phyloP scores from a whole-genome alignment of 2,888 invertebrate genomes.

The Nineta flava region DNA sequence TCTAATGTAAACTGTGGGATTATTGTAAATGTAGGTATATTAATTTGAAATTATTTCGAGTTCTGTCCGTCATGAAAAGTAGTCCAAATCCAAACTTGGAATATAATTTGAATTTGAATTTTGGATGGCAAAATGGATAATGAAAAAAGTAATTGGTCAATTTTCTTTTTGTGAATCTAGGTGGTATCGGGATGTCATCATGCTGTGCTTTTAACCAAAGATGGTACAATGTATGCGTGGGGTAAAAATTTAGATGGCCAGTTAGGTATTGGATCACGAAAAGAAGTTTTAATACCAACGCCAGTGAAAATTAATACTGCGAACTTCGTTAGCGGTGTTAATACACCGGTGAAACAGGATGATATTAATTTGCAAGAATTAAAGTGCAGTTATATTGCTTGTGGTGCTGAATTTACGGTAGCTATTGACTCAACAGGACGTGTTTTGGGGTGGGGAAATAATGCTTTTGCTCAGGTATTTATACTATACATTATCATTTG shows the following conservation, averaged over 20 bases:
- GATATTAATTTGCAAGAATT: conserved; percentile 11
- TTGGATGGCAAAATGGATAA: too few species aligned
- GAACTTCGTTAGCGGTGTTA: conserved; percentile 10
- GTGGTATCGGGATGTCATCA: conserved; percentile 69
- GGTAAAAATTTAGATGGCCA: conserved; percentile 85
- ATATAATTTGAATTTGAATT: background rate
- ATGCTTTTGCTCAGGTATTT: conserved; percentile 43
- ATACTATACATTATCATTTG: background rate
- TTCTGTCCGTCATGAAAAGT: background rate
- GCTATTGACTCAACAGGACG: conserved; percentile 48
- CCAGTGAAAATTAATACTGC: conserved; percentile 32
- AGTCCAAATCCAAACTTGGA: background rate
- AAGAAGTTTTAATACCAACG: conserved; percentile 38
- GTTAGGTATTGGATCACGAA: conserved; percentile 56
- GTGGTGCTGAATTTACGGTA: conserved; percentile 65
- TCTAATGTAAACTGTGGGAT: conserved; percentile 4
- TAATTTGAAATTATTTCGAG: too few species aligned
- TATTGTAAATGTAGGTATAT: conserved; percentile 5
- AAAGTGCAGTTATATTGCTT: conserved; percentile 31
- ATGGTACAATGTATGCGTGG: conserved; percentile 64
- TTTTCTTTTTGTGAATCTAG: background rate
- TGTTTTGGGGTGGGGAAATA: conserved; percentile 62
- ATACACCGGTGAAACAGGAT: conserved; percentile 6
- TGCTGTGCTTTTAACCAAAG: conserved; percentile 53
- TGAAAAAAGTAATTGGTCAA: background rate